Base-by-base conservation (phyloP, 2,888 invertebrate genomes). In the Drosophila pseudotalamancana region DNA sequence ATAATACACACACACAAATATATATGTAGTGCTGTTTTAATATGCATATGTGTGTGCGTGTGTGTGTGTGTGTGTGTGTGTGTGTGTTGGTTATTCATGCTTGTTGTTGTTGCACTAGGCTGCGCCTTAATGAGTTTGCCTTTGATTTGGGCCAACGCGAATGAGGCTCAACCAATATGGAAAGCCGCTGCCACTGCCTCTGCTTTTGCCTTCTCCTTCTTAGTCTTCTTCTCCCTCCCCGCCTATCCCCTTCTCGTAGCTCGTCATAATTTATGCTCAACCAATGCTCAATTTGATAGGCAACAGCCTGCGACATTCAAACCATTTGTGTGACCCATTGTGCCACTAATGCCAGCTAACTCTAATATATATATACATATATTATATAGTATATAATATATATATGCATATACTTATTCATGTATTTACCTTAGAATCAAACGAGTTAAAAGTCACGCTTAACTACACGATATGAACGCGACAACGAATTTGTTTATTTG, bases 111-210 rank as follows among this genome's bases (percentile, higher is more conserved):
- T 54, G 54, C 48, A 51, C 40, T 53, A 18, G 29, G 62, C 55
- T 62, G 66, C n/a, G n/a, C 74, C 77, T 82, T 80, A 83, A 80
- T 80, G 79, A 80, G 83, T 77, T 80, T 80, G 83, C 83, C 79
- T 83, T 80, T 80, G 79, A 80, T 80, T 80, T 83, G 80, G 77
- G 66, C 39, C 70, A 71, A 55, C 53, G 56, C 68, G 60, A 67
- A 40, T 50, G 54, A 51, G 67, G 68, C 77, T 51, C 51, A 77
- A 62, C 59, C 68, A 72, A 77, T 60, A 57, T 62, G 56, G 59
- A 14, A 55, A 37, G 56, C 57, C 42, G 14, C 55, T 34, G 39
- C 50, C 60, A 37, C 45, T 32, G 18, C 19, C 43, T 34, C 27
- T 8, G n/a, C n/a, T n/a, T n/a, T n/a, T n/a, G 14, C 27, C 42